A percentile compares a stretch with the other conserved stretches of the same genome.
Conservation (phyloP, 2,113 vertebrate genomes). For the Xiphophorus couchianus region DNA sequence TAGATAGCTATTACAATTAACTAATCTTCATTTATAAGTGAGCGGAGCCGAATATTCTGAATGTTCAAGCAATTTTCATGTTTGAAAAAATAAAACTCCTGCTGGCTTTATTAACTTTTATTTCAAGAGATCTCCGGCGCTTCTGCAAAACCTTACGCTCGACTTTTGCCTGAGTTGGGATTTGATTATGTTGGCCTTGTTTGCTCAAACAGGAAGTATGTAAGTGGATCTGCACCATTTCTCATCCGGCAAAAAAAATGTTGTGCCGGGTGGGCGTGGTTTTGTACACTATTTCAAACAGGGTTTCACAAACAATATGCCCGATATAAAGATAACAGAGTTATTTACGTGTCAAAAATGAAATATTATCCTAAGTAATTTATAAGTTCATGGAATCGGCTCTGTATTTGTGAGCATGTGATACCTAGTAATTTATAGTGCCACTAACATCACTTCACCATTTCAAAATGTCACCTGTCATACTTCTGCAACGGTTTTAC, state of each 20-base stretch:
- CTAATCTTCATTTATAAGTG: too few species aligned
- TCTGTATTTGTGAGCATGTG: too few species aligned
- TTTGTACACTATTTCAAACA: neutral
- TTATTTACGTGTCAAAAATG: neutral
- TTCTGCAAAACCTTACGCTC: neutral
- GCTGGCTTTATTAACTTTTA: too few species aligned
- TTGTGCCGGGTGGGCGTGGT: neutral
- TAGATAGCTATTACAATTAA: too few species aligned
- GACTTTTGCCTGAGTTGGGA: slow-evolving; percentile 14
- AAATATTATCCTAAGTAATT: neutral
- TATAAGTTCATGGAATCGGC: neutral
- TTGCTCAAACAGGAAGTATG: slow-evolving; percentile 37
- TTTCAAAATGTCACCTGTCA: too few species aligned
- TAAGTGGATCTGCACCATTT: neutral
- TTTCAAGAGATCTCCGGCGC: too few species aligned
- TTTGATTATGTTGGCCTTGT: slow-evolving; percentile 46
- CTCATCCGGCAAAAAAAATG: neutral
- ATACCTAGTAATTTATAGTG: neutral
- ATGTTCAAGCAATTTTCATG: too few species aligned
- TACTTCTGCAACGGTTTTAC: neutral
- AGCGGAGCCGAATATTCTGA: too few species aligned
- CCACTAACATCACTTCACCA: neutral
- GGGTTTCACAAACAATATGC: neutral
- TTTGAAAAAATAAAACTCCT: too few species aligned
- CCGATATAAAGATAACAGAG: neutral